These are phyloP conservation scores for Spilarctia lutea DNA, from an alignment of 2,888 invertebrate species.

Conservation along the genomic window DNA sequence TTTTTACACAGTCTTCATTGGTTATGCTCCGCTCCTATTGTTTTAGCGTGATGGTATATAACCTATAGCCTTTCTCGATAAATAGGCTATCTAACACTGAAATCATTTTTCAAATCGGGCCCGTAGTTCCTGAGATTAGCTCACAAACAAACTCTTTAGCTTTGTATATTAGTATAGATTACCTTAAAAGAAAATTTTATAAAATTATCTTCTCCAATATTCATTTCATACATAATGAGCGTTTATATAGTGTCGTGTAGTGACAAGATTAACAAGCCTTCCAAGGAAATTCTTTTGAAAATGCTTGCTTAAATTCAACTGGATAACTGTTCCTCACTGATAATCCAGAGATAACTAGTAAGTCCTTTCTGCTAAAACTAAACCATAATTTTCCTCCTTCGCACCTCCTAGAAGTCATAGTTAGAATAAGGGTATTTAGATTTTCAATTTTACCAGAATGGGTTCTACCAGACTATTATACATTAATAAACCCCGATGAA, in stretches of 20 bases:
- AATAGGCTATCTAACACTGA: no score
- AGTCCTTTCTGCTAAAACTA: neutral
- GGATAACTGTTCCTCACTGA: neutral
- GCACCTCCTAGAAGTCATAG: neutral
- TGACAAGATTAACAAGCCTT: neutral
- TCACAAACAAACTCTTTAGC: no score
- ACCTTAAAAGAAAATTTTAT: no score
- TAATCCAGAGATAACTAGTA: neutral
- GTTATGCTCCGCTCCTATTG: no score
- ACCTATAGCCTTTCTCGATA: no score
- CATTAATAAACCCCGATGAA: neutral
- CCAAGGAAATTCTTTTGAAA: neutral
- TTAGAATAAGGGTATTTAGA: neutral
- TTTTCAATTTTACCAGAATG: neutral
- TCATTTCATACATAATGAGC: no score
- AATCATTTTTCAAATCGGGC: no score
- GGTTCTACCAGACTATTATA: neutral
- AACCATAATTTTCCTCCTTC: neutral
- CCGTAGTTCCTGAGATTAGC: no score
- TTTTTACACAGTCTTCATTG: no score
- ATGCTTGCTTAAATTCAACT: neutral
- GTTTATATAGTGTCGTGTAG: neutral
- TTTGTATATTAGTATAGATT: no score
- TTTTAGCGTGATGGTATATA: no score
- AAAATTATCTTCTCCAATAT: no score